Evolutionary conservation across 2,113 vertebrate species (phyloP).

Genomic region (Otocyon megalotis): DNA sequence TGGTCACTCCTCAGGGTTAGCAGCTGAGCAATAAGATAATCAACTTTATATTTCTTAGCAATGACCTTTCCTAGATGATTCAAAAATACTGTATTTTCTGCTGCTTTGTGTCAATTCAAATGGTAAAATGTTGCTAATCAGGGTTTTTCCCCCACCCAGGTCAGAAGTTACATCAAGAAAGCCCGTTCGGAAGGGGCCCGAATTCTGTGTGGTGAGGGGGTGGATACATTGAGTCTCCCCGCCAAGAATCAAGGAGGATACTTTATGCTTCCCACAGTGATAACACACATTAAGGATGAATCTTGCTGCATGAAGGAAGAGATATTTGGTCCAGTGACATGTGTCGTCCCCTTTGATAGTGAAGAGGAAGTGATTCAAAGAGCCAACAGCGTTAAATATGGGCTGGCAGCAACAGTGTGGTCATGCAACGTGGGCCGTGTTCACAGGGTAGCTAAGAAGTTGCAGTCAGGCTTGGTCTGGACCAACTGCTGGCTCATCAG

Average conservation of each 20-base stretch:
- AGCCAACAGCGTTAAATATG: conserved; percentile 94
- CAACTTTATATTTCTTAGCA: not conserved
- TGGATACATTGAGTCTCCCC: conserved; percentile 90
- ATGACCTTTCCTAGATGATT: not conserved
- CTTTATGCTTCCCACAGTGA: conserved; percentile 95
- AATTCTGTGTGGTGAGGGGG: conserved; percentile 95
- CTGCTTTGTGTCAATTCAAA: conserved; percentile 24
- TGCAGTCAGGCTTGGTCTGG: conserved; percentile 96
- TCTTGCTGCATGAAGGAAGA: conserved; percentile 97
- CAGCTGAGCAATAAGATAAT: not conserved
- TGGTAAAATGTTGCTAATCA: conserved; percentile 36
- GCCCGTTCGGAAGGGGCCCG: conserved; percentile 92
- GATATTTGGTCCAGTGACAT: conserved; percentile 98
- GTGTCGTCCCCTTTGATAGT: conserved; percentile 92
- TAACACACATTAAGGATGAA: conserved; percentile 90
- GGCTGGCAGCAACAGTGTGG: conserved; percentile 95
- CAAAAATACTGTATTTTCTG: conserved; percentile 39
- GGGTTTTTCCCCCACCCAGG: conserved; percentile 85
- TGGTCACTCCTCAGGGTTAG: not conserved
- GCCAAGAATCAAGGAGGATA: conserved; percentile 90
- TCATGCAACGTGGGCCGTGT: conserved; percentile 91
- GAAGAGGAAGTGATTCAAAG: conserved; percentile 94
- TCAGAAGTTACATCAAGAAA: conserved; percentile 91
- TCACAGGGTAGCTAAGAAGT: conserved; percentile 91
- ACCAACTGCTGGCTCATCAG: conserved; percentile 98